Base-by-base conservation (phyloP, 1,140 invertebrate genomes). In the Drosophila yakuba region DNA sequence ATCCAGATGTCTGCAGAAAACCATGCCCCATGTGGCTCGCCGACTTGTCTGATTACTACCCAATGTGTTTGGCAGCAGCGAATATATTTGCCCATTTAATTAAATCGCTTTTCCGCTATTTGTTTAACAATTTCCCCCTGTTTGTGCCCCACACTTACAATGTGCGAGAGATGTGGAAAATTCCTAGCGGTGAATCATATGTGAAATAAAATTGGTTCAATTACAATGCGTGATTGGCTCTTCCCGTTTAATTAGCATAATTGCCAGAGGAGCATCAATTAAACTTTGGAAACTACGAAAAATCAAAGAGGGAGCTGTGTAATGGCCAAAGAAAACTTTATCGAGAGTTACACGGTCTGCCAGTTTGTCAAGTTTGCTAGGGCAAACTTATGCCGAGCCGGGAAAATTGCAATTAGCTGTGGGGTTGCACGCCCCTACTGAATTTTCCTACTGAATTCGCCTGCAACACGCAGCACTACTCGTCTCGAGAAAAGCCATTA, bases 211-310 rank as follows among this genome's bases (percentile, higher is more conserved):
- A 52, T 45, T 60, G 25, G 15, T 20, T 50, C 32, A 44, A 62
- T 72, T 75, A 56, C 10, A 55, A 62, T 66, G 57, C 59, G 45
- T 38, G 54, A 63, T 57, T n/a, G 41, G 64, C 23, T 36, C 51
- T 54, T 23, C 39, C 54, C 80, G 47, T 75, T 79, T 77, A 82
- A 83, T 82, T 78, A 79, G 60, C 73, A 56, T 81, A 82, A 81
- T 86, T 72, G 68, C 44, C 44, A 7, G n/a, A 25, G 17, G 64
- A 62, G 20, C 38, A 60, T 44, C 63, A 86, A 78, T 88, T 82
- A 63, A 86, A 82, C 68, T 81, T 71, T 57, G 15, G 36, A 55
- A 69, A 60, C 62, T 72, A 58, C 64, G 14, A 57, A 55, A 69
- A 69, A 52, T 41, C 45, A 69, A 32, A 17, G 11, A 3, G 25